These are phyloP conservation scores for Parnassius mnemosyne DNA, from an alignment of 2,888 invertebrate genomes.

Conservation along the genomic window DNA sequence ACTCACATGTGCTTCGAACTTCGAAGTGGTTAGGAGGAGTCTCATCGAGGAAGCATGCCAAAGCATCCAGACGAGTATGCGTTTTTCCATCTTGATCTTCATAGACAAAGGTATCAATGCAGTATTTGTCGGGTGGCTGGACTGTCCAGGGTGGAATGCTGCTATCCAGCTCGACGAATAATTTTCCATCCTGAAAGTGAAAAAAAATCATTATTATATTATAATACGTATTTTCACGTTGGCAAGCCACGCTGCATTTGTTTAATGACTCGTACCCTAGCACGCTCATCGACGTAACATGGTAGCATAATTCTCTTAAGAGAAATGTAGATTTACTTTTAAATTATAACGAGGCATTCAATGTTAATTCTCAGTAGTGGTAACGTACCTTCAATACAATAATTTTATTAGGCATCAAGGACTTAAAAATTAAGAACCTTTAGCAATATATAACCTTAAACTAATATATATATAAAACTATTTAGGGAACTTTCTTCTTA, in stretches of 20 bases:
- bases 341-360: too few relatives aligned
- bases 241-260: not conserved
- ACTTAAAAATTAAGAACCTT: too few relatives aligned
- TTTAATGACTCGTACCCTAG: too few relatives aligned
- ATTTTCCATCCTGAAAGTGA: slow-evolving; percentile 54
- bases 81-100: slow-evolving; percentile 36
- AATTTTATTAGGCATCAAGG: too few relatives aligned
- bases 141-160: slow-evolving; percentile 45
- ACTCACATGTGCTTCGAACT: slow-evolving; percentile 57
- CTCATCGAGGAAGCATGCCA: slow-evolving; percentile 52
- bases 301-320: too few relatives aligned
- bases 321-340: too few relatives aligned
- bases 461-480: too few relatives aligned
- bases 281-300: too few relatives aligned
- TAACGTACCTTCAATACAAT: too few relatives aligned
- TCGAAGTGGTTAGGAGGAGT: slow-evolving; percentile 39
- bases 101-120: slow-evolving; percentile 62
- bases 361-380: too few relatives aligned
- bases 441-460: too few relatives aligned
- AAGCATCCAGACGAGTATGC: slow-evolving; percentile 48
- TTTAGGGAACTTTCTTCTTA: too few relatives aligned
- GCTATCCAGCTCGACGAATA: slow-evolving; percentile 49
- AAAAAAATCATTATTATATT: not conserved
- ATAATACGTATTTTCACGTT: not conserved
- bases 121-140: slow-evolving; percentile 56